These are phyloP conservation scores for Pseudopodoces humilis DNA, from an alignment of 2,113 vertebrate species.

Conservation along the genomic window DNA sequence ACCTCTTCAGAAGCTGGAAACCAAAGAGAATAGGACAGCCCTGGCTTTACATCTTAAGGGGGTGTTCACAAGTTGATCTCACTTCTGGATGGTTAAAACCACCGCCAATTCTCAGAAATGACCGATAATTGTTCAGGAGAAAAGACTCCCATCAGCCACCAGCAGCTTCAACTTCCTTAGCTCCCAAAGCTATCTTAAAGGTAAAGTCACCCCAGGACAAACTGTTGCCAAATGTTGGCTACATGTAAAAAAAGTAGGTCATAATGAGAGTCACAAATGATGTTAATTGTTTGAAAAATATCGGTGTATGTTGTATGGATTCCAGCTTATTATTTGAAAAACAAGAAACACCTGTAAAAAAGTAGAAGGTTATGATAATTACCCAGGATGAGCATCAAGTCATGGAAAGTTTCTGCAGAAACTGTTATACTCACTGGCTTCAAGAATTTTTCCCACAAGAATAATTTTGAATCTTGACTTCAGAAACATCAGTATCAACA, in stretches of 20 bases:
- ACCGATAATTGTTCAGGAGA: too few relatives aligned
- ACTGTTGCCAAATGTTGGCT: conserved; percentile 11
- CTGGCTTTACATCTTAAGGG: too few relatives aligned
- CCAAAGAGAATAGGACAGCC: too few relatives aligned
- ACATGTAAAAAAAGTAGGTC: neutral
- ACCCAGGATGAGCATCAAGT: neutral
- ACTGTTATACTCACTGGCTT: neutral
- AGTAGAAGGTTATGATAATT: neutral
- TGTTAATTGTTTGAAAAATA: neutral
- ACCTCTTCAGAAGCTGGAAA: too few relatives aligned
- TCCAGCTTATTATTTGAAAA: neutral
- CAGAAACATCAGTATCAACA: neutral
- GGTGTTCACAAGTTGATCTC: too few relatives aligned
- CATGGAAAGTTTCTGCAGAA: neutral
- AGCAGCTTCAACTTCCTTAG: too few relatives aligned
- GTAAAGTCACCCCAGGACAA: too few relatives aligned
- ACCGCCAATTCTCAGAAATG: too few relatives aligned
- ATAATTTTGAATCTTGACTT: neutral
- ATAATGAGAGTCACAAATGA: neutral
- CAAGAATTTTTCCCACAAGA: neutral
- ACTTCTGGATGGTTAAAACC: too few relatives aligned
- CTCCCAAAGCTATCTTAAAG: too few relatives aligned
- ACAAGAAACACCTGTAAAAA: neutral
- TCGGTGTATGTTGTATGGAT: neutral
- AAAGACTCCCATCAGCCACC: too few relatives aligned